These are phyloP conservation scores for Elmis aenea DNA, from an alignment of 2,888 invertebrate species.

Conservation along the genomic window DNA sequence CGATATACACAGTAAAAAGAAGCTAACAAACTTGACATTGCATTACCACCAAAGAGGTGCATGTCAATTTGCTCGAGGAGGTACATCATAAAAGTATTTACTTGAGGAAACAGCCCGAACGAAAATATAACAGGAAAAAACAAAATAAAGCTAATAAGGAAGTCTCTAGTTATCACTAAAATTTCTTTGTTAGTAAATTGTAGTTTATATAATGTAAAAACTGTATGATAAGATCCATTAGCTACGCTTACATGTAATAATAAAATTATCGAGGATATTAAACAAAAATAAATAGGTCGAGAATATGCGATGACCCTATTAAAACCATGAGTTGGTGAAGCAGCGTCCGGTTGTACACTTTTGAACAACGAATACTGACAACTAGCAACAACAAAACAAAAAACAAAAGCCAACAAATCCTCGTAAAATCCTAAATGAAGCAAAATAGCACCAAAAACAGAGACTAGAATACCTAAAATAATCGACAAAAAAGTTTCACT, in stretches of 20 bases:
- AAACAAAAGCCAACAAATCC: slow-evolving; percentile 88
- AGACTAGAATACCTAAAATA: slow-evolving; percentile 77
- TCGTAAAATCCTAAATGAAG: slow-evolving; percentile 81
- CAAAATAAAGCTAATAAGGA: slow-evolving; percentile 73
- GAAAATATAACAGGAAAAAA: slow-evolving; percentile 93
- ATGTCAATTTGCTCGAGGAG: slow-evolving; percentile 92
- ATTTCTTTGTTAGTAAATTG: slow-evolving; percentile 57
- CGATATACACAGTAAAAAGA: slow-evolving; percentile 78
- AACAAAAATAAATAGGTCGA: slow-evolving; percentile 87
- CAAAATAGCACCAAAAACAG: slow-evolving; percentile 77
- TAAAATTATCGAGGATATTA: slow-evolving; percentile 57
- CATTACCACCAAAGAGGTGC: slow-evolving; percentile 86
- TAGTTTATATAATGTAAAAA: slow-evolving; percentile 46
- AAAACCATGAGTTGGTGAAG: slow-evolving; percentile 97
- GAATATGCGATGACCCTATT: slow-evolving; percentile 93
- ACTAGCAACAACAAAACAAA: slow-evolving; percentile 96
- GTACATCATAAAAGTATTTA: slow-evolving; percentile 95
- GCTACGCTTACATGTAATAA: slow-evolving; percentile 36
- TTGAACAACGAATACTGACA: slow-evolving; percentile 96
- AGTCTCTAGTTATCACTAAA: slow-evolving; percentile 64
- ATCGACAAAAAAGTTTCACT: slow-evolving; percentile 79
- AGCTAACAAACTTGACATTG: slow-evolving; percentile 76
- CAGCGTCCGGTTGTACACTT: slow-evolving; percentile 98
- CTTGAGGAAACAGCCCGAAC: slow-evolving; percentile 92
- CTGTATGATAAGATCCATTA: slow-evolving; percentile 31